Percentiles rank a stretch among this genome's conserved stretches.
phyloP scores from a whole-genome alignment of 1,140 invertebrate genomes.

The Venturia canescens region DNA sequence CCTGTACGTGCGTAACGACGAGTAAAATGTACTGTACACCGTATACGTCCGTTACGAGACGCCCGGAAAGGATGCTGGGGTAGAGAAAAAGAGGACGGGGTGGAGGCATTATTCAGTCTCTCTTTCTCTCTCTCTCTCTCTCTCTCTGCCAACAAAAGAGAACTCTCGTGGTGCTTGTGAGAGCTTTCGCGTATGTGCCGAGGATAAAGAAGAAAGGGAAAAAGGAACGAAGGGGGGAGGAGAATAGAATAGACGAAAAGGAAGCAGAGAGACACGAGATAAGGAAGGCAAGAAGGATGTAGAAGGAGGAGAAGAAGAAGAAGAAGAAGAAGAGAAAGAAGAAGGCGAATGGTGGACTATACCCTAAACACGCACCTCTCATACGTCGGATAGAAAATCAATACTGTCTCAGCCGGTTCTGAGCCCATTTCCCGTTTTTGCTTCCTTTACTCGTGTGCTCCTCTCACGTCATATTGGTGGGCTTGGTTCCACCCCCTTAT shows the following conservation, averaged over 20 bases:
- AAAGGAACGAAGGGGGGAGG: background rate
- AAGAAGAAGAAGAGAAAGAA: conserved; percentile 48
- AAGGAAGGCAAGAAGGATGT: conserved; percentile 51
- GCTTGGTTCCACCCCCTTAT: conserved; percentile 2
- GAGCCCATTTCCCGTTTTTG: conserved; percentile 70
- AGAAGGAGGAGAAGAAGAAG: conserved; percentile 37
- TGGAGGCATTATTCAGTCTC: conserved; percentile 41
- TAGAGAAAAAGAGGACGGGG: conserved; percentile 22
- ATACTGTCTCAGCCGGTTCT: conserved; percentile 69
- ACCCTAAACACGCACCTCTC: conserved; percentile 73
- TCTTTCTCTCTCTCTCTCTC: conserved; percentile 1
- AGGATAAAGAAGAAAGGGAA: conserved; percentile 26
- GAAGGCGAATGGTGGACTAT: conserved; percentile 62
- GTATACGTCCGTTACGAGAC: conserved; percentile 41
- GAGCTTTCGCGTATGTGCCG: conserved; percentile 23
- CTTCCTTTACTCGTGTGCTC: conserved; percentile 37
- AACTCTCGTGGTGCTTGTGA: conserved; percentile 37
- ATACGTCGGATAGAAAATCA: conserved; percentile 74
- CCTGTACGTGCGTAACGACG: conserved; percentile 47
- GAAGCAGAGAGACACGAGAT: conserved; percentile 41
- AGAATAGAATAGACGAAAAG: conserved; percentile 4
- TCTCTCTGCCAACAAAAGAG: conserved; percentile 49
- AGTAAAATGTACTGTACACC: conserved; percentile 26
- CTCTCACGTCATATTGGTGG: conserved; percentile 24
- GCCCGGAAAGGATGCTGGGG: conserved; percentile 16